Base-by-base conservation (phyloP, 2,888 invertebrate species). In the Melanostoma mellinum region DNA sequence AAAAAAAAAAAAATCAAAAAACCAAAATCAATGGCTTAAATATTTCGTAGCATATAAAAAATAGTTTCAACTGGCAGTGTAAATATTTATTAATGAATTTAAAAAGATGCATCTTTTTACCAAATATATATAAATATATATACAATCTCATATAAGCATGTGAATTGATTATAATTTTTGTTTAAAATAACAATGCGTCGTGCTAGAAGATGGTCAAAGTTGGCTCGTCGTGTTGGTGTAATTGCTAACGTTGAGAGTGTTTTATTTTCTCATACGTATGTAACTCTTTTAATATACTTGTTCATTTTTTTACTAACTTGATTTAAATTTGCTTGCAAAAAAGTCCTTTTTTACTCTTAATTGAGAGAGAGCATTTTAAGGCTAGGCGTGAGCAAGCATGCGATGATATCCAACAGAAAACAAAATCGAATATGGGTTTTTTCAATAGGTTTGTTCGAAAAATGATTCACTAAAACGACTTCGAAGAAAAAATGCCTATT, bases 21-120 rank as follows among this genome's bases (percentile, higher is more conserved):
- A 2, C 20, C 8, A 56, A 50, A 36, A 40, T 52, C 58, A 68
- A 53, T 75, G 52, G 81, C 81, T 82, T 82, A 63, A 77, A 77
- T 68, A 76, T 68, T 73, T 72, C 73, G 81, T 82, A 82, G 81
- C 72, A 82, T 75, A 81, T 75, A 60, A 50, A 63, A 75, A 42
- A 36, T 72, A 73, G 73, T 74, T 73, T 52, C 69, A 71, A 84
- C 50, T 75, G 74, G 50, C 84, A 74, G 74, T 84, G 84, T 84
- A 84, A 79, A 84, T 84, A 84, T 67, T 78, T 71, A 48, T 60
- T 74, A 60, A 50, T 58, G 32, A 20, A 73, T 52, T 61, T 55
- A 35, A 48, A 68, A 78, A 46, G 48, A 75, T 67, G 71, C 77
- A 79, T 84, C 58, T 74, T 58, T 67, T 60, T 46, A 65, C 40